These are phyloP conservation scores for Drosophila robusta DNA, from an alignment of 2,888 invertebrate species.

Conservation along the genomic window DNA sequence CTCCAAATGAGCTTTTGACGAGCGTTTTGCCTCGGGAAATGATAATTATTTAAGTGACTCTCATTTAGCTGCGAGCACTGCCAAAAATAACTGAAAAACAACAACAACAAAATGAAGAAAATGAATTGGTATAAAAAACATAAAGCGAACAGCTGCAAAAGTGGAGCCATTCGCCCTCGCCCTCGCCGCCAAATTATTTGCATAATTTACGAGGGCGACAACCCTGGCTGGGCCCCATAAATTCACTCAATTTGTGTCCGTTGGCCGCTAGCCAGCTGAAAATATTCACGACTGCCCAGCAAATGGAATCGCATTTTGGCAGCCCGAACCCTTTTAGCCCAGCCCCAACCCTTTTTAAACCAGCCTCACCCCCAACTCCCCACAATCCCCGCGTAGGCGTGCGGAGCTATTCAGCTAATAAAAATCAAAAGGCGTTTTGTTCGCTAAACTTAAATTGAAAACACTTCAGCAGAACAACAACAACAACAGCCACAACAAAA, in stretches of 20 bases:
- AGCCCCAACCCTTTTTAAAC: neutral
- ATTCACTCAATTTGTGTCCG: conserved; percentile 48
- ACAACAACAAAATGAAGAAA: neutral
- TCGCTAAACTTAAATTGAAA: conserved; percentile 85
- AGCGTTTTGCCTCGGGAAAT: conserved; percentile 73
- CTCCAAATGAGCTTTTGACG: conserved; percentile 76
- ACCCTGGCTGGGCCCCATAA: conserved; percentile 64
- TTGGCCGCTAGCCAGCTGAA: conserved; percentile 43
- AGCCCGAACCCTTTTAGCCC: conserved; percentile 12
- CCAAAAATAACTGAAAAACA: conserved; percentile 46
- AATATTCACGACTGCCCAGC: conserved; percentile 19
- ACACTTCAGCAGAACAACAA: conserved; percentile 77
- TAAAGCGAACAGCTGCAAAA: conserved; percentile 41
- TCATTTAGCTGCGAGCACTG: conserved; percentile 56
- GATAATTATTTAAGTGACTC: conserved; percentile 76
- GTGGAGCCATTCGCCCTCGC: conserved; percentile 9
- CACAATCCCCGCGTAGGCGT: conserved; percentile 28
- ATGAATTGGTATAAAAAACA: conserved; percentile 9
- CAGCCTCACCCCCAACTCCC: neutral
- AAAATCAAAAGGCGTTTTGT: conserved; percentile 83
- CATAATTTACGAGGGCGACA: conserved; percentile 76
- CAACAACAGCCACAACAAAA: conserved; percentile 48
- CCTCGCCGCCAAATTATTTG: conserved; percentile 47
- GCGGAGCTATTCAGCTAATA: conserved; percentile 67
- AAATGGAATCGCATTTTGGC: conserved; percentile 38